Evolutionary conservation across 2,113 vertebrate genomes (phyloP).

Genomic region (Sinocyclocheilus grahami): DNA sequence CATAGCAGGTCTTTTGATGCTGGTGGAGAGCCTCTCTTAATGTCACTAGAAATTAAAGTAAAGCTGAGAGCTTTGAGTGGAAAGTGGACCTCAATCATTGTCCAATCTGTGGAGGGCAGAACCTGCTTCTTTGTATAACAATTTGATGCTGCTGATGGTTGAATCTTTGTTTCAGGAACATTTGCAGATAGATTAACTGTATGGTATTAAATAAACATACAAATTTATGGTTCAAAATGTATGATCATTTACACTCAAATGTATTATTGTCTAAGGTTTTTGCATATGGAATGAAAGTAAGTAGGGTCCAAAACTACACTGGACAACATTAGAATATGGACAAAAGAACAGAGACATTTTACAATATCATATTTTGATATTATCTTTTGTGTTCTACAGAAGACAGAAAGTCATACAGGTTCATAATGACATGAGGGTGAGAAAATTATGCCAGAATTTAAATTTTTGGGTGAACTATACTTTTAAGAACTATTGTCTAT

Average conservation of each 20-base stretch:
- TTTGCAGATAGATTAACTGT: neutral
- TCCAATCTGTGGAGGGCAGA: neutral
- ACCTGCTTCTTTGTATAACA: neutral
- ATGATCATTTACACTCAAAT: neutral
- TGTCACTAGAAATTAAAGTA: neutral
- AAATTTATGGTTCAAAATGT: neutral
- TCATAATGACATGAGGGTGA: no score
- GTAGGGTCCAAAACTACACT: no score
- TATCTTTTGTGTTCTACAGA: no score
- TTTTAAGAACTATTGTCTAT: no score
- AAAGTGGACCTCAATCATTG: neutral
- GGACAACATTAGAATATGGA: no score
- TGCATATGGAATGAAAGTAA: no score
- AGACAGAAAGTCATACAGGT: no score
- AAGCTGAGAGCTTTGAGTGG: neutral
- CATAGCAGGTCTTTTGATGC: neutral
- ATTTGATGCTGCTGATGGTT: neutral
- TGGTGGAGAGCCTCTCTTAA: neutral
- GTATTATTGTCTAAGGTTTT: no score
- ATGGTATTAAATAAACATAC: neutral
- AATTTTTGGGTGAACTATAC: neutral
- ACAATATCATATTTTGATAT: no score
- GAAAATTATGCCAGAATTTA: no score
- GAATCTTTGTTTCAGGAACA: neutral
- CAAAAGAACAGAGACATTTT: no score